Conservation (phyloP, 2,888 invertebrate species). For the Eupithecia dodoneata region DNA sequence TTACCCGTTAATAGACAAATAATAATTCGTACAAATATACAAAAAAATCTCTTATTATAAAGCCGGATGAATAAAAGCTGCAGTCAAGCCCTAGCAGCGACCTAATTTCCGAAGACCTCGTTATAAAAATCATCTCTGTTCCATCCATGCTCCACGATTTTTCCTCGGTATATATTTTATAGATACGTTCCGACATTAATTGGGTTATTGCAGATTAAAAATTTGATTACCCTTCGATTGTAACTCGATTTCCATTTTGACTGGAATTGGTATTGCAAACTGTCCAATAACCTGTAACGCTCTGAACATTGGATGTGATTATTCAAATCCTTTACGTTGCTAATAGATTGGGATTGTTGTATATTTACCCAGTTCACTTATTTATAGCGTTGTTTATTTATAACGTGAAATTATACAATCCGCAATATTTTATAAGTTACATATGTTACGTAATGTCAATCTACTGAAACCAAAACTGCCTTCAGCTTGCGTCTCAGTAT, state of each 20-base stretch:
- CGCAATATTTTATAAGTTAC: background rate
- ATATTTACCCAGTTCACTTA: background rate
- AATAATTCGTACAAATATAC: background rate
- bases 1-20: too few relatives aligned
- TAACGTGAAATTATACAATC: background rate
- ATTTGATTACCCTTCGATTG: constrained; percentile 49
- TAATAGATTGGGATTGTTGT: constrained; percentile 27
- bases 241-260: constrained; percentile 48
- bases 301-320: constrained; percentile 30
- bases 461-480: too few relatives aligned
- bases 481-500: too few relatives aligned
- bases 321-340: constrained; percentile 36
- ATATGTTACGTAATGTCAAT: background rate
- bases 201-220: constrained; percentile 49
- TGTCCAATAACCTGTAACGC: constrained; percentile 45
- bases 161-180: constrained; percentile 40
- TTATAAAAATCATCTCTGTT: constrained; percentile 48
- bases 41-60: constrained; percentile 2
- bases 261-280: constrained; percentile 46
- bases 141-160: constrained; percentile 29
- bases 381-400: background rate
- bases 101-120: constrained; percentile 50
- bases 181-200: constrained; percentile 43
- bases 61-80: constrained; percentile 37
- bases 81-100: constrained; percentile 36